phyloP scores from a whole-genome alignment of 2,888 invertebrate genomes.

The Onchidella celtica region DNA sequence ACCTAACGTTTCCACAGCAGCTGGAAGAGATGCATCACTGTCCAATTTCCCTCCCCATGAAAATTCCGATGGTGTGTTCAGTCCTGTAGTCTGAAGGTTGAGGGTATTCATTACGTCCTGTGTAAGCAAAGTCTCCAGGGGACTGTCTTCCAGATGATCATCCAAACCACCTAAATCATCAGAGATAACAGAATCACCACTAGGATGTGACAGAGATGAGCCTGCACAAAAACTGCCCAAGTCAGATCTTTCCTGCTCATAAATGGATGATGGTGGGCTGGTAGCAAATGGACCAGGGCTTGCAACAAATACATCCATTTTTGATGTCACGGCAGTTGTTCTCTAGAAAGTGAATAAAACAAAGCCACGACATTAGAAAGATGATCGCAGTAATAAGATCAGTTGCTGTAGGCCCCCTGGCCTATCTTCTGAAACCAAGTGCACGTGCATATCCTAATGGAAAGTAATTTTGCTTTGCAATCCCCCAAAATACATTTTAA shows the following conservation, averaged over 20 bases:
- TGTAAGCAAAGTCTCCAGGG: conserved; percentile 33
- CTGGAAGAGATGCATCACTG: conserved; percentile 6
- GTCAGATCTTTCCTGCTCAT: conserved; percentile 72
- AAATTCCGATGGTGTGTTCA: conserved; percentile 2
- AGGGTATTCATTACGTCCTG: conserved; percentile 35
- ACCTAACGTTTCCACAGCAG: conserved; percentile 17
- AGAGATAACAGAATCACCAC: conserved; percentile 7
- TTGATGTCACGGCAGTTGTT: conserved; percentile 3
- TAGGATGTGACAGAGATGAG: conserved; percentile 9
- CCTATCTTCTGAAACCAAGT: not conserved
- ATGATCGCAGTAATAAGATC: not conserved
- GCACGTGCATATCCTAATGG: not conserved
- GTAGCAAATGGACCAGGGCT: conserved; percentile 62
- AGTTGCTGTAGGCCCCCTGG: not conserved
- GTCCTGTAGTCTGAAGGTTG: not conserved
- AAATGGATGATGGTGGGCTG: conserved; percentile 74
- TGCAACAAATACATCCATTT: conserved; percentile 56
- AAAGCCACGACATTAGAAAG: not conserved
- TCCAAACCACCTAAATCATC: conserved; percentile 36
- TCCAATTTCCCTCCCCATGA: conserved; percentile 34
- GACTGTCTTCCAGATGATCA: conserved; percentile 44
- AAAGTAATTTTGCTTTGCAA: too few species aligned
- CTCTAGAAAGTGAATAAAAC: conserved; percentile 12
- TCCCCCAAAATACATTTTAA: not conserved
- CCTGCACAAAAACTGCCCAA: conserved; percentile 48